These are phyloP conservation scores for Melanostigma gelatinosum DNA, from an alignment of 2,113 vertebrate genomes.

Conservation along the genomic window DNA sequence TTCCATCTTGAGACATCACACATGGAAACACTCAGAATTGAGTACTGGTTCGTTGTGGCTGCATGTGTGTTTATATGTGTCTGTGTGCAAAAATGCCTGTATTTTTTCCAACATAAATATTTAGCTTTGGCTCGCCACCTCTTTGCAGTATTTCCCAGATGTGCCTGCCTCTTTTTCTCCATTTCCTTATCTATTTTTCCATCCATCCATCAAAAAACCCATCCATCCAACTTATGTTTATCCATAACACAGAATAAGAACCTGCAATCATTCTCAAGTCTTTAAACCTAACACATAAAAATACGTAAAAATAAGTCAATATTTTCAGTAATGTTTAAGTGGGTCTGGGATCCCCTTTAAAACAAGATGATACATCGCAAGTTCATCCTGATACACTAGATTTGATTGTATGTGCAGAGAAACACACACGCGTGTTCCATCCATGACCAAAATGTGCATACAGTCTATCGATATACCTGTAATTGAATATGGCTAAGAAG, in stretches of 20 bases:
- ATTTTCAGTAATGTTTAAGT: neutral
- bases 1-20: conserved; percentile 53
- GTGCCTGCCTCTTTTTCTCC: conserved; percentile 17
- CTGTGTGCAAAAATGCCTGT: conserved; percentile 19
- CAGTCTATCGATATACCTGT: neutral
- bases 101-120: conserved; percentile 60
- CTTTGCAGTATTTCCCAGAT: conserved; percentile 42
- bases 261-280: neutral
- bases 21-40: conserved; percentile 65
- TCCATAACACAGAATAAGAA: neutral
- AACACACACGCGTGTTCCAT: neutral
- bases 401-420: neutral
- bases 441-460: neutral
- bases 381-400: neutral
- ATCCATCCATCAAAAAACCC: neutral
- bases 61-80: conserved; percentile 46
- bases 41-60: conserved; percentile 41
- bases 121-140: conserved; percentile 36
- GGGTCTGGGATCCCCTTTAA: neutral
- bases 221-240: neutral
- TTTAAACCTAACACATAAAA: neutral
- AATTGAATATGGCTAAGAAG: neutral
- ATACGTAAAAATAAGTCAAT: neutral
- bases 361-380: neutral
- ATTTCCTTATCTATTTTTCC: neutral